Base-by-base conservation (phyloP, 2,888 invertebrate genomes). In the Ophonus ardosiacus region DNA sequence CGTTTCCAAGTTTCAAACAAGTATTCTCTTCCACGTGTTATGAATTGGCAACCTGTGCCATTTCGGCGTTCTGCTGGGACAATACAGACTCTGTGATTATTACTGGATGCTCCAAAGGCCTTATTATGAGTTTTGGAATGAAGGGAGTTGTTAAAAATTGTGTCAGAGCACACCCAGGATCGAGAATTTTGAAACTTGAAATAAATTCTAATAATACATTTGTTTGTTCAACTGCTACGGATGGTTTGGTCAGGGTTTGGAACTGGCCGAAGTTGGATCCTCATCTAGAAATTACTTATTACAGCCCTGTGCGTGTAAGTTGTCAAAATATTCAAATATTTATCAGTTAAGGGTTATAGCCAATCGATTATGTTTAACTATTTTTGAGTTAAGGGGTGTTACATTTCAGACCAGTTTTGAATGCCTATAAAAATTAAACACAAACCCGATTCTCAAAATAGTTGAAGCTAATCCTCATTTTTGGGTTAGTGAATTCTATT, bases 281-380 rank as follows among this genome's bases (percentile, higher is more conserved):
- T 21, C 78, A 84, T 56, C 10, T 84, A 8, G 78, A 78, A 57
- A 56, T 81, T 15, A 51, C 13, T 10, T 68, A 71, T 17, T 24
- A 18, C 8, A 78, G 43, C 17, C 65, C 76, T 21, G 74, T 84
- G 15, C 15, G 78, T 4, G 84, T 84, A 56, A 74, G 82, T 83
- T 13, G 15, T 40, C 38, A n/a, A 17, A 59, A 17, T 51, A 1
- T 51, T 51, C 43, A 51, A 51, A 51, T 13, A 10, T 31, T 31
- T 31, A 31, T 31, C 5, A 5, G 31, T 31, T 31, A 31, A 31
- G 31, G n/a, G n/a, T n/a, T n/a, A n/a, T n/a, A n/a, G n/a, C n/a
- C 31, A 31, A 31, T 31, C 31, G 5, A 31, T 5, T 5, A 31
- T 31, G 31, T 31, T 31, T 31, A 31, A 0, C 31, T 31, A 4